Evolutionary conservation across 2,888 invertebrate species (phyloP), one percentile per base, ranked within the genome.

Genomic region (Sturmia bella): DNA sequence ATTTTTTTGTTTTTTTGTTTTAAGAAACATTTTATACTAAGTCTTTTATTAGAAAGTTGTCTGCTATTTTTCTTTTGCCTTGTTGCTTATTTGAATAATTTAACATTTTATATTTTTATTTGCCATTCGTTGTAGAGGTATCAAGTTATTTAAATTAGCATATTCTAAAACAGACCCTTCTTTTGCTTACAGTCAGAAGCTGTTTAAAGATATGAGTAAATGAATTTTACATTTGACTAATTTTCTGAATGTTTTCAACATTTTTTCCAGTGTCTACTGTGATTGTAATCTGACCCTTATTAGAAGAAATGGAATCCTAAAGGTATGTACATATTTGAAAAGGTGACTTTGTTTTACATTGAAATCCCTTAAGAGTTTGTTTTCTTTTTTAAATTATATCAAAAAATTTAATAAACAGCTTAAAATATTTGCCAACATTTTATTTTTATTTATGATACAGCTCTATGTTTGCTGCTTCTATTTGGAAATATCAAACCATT

Each of bases 211-310:
- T 32, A 27, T 15, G 41, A 21, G 32, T 50, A 48, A 45, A 32
- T 13, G 19, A 59, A 64, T 70, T 80, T 72, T 66, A 80, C 54
- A 68, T 68, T 76, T 76, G 70, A 72, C 70, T 63, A 76, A 76
- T 80, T 80, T 80, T 66, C 54, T 37, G n/a, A n/a, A 4, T 24
- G 41, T 27, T 57, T 57, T 54, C 4, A 15, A 17, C 15, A 19
- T 75, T 61, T 52, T 32, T 32, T 6, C 24, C 27, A 61, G 59
- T 24, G 12, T 68, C 45, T 54, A 59, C 57, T 24, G 70, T 70
- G 70, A 76, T 76, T 76, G 75, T 48, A 45, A 68, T 66, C 59
- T 52, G 66, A 70, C 64, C 66, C 75, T 70, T 72, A 61, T 80
- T 75, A 70, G 7, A 15, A 45, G 21, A 24, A 27, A 19, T 32